Base-by-base conservation (phyloP, 2,113 vertebrate genomes). In the Papio anubis region DNA sequence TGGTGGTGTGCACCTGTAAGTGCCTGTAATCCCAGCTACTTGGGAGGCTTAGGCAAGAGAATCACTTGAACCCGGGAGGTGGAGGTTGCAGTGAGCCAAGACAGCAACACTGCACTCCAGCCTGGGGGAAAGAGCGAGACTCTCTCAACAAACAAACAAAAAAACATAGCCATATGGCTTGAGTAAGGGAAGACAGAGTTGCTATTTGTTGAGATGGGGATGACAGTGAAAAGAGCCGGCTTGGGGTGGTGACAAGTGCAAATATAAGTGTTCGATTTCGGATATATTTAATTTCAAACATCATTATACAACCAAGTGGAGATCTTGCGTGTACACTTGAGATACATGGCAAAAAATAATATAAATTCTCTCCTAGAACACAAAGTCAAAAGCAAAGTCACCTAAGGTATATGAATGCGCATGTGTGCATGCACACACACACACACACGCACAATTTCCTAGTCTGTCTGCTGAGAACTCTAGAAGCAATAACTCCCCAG, bases 211-310 rank as follows among this genome's bases (percentile, higher is more conserved):
- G 48, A 95, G 48, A 68, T 57, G 48, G 17, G 59, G 38, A 78
- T 30, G 59, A 73, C 11, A 35, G 8, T 57, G 48, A 11, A 83
- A 68, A 76, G 70, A 76, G 43, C 8, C 84, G 57, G 11, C 23
- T 76, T 95, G 1, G 0, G 23, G 48, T 78, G 50, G 27, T 66
- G 17, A 8, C 32, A 55, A 91, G 16, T 48, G 2, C 38, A 81
- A 81, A 94, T 16, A 21, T 43, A 88, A 81, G 50, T 79, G 48
- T 79, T 90, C 66, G 13, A 95, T 50, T 95, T 59, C 18, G 27
- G 30, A 79, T 38, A 79, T 59, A 91, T 23, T 72, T 38, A 72
- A 72, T 87, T 87, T 92, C 52, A 92, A 91, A 80, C 80, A 27
- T 10, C 27, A 61, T 52, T 79, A 32, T 59, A 86, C 25, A 92